Percentiles rank a stretch among this genome's conserved stretches.
These are phyloP conservation scores for Macropus fuliginosus DNA, from an alignment of 2,797 vertebrate species.

Conservation along the genomic window DNA sequence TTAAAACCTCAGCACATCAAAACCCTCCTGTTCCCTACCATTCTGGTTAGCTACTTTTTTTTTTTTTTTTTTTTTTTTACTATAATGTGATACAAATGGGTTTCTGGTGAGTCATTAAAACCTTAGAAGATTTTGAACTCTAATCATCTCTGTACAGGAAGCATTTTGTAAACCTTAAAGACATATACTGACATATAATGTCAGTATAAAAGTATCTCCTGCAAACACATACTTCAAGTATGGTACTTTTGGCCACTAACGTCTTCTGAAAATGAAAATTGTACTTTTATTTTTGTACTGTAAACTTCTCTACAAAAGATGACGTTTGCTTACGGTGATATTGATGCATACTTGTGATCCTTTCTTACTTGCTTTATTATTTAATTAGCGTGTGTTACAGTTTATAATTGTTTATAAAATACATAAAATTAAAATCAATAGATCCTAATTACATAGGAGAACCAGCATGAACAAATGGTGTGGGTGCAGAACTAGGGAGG, in stretches of 20 bases:
- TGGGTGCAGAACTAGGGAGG: constrained; percentile 15
- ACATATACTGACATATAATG: neutral
- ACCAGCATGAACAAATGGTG: constrained; percentile 6
- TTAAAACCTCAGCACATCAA: neutral
- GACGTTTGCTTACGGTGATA: constrained; percentile 29
- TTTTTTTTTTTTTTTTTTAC: neutral
- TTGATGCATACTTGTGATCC: constrained; percentile 38
- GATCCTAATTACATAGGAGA: constrained; percentile 25
- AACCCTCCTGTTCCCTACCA: neutral
- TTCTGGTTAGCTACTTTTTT: neutral
- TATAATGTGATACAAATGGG: neutral
- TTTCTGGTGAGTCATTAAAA: neutral
- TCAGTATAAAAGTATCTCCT: neutral
- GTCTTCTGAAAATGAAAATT: constrained; percentile 43
- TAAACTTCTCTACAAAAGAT: constrained; percentile 41
- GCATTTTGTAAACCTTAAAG: neutral
- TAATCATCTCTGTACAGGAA: neutral
- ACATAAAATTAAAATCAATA: constrained; percentile 45
- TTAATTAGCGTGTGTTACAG: constrained; percentile 32
- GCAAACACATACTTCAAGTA: constrained; percentile 1
- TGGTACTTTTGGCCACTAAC: constrained; percentile 7
- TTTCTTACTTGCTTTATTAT: constrained; percentile 28
- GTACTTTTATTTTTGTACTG: constrained; percentile 51
- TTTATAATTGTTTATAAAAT: constrained; percentile 57
- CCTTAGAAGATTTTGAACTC: neutral